Evolutionary conservation across 2,888 invertebrate genomes (phyloP).

Genomic region (Lasioglossum oenotherae): DNA sequence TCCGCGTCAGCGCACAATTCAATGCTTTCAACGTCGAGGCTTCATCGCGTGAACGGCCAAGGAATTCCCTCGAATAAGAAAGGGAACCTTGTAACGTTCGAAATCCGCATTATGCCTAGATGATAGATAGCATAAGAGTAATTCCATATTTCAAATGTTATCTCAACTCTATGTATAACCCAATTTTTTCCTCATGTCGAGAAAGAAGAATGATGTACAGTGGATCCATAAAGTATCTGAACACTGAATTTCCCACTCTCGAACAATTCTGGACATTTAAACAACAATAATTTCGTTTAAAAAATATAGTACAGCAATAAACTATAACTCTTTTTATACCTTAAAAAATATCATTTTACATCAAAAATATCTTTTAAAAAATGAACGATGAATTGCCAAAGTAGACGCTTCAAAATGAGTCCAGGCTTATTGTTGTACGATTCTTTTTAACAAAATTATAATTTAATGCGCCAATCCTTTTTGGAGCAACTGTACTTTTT

Average conservation of each 20-base stretch:
- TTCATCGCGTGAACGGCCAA: conserved; percentile 7
- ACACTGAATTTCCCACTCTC: not conserved
- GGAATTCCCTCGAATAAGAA: conserved; percentile 11
- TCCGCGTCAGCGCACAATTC: conserved; percentile 24
- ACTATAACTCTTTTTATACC: not conserved
- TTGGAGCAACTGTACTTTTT: not conserved
- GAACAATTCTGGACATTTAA: not conserved
- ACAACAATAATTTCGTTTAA: not conserved
- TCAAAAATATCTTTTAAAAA: no score
- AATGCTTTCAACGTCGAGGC: conserved; percentile 22
- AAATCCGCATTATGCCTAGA: not conserved
- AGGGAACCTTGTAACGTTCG: not conserved
- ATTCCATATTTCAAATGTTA: conserved; percentile 9
- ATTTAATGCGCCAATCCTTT: not conserved
- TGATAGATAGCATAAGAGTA: conserved; percentile 3
- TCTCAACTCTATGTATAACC: not conserved
- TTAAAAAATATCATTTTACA: no score
- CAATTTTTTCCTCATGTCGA: not conserved
- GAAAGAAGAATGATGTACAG: not conserved
- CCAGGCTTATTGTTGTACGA: no score
- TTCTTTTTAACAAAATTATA: no score
- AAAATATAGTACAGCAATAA: not conserved
- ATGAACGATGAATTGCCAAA: no score
- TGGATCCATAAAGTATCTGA: not conserved
- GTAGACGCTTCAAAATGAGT: no score